phyloP scores from a whole-genome alignment of 92 coral and sea anemone genomes.

The Palythoa grandiflora region DNA sequence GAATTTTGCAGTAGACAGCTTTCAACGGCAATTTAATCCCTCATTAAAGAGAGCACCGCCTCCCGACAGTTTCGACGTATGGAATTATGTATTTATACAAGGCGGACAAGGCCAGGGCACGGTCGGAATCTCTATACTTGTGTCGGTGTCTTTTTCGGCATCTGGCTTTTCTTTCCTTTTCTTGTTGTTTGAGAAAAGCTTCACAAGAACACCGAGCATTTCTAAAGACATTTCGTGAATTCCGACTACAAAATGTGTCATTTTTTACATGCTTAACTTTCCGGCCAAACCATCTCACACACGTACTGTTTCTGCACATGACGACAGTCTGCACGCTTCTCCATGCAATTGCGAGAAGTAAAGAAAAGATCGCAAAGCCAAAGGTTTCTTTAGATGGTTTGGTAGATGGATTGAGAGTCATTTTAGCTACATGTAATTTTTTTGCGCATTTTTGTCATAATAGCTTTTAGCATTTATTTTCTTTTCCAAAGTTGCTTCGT shows the following conservation, averaged over 20 bases:
- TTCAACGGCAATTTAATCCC: constrained; percentile 45
- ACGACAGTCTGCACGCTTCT: too few relatives aligned
- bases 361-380: too few relatives aligned
- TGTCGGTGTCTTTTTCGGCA: constrained; percentile 11
- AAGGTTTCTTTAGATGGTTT: too few relatives aligned
- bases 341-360: too few relatives aligned
- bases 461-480: too few relatives aligned
- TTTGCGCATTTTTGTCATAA: too few relatives aligned
- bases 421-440: too few relatives aligned
- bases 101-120: not conserved
- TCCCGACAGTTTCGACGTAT: not conserved
- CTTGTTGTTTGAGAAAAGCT: not conserved
- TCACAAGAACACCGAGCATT: not conserved
- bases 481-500: too few relatives aligned
- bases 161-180: not conserved
- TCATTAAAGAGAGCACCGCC: constrained; percentile 46
- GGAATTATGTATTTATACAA: not conserved
- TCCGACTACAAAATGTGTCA: not conserved
- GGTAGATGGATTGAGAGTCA: too few relatives aligned
- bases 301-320: too few relatives aligned
- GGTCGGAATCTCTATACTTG: not conserved
- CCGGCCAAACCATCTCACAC: too few relatives aligned
- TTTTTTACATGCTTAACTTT: not conserved
- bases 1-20: constrained; percentile 1
- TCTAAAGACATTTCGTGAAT: not conserved